phyloP scores from a whole-genome alignment of 2,113 vertebrate species.

The Pandion haliaetus region DNA sequence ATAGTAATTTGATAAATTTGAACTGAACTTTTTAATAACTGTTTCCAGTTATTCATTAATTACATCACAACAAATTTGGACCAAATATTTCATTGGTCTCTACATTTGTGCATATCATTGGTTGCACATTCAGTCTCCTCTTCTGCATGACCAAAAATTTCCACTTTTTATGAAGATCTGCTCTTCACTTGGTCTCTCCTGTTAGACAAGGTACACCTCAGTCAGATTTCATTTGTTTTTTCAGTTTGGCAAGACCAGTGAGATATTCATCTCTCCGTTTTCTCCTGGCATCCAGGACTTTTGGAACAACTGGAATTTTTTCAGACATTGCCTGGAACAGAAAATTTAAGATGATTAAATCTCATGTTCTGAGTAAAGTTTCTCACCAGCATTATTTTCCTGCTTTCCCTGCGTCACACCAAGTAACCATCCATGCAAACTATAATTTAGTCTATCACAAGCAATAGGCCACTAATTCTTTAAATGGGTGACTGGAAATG shows the following conservation, averaged over 20 bases:
- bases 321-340: constrained; percentile 82
- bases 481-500: neutral
- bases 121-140: neutral
- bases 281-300: constrained; percentile 80
- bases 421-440: neutral
- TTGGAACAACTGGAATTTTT: constrained; percentile 78
- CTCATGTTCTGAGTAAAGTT: neutral
- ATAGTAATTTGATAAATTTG: neutral
- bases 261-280: constrained; percentile 87
- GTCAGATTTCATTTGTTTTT: constrained; percentile 72
- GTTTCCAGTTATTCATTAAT: constrained; percentile 7
- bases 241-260: constrained; percentile 82
- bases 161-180: neutral
- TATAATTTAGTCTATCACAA: neutral
- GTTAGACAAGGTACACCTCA: neutral
- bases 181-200: neutral
- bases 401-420: neutral
- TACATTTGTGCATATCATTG: neutral
- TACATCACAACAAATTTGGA: neutral
- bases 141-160: neutral
- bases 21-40: neutral
- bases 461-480: neutral
- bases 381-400: neutral
- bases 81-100: neutral
- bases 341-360: neutral